These are phyloP conservation scores for Patella pellucida DNA, from an alignment of 2,888 invertebrate genomes.

Conservation along the genomic window DNA sequence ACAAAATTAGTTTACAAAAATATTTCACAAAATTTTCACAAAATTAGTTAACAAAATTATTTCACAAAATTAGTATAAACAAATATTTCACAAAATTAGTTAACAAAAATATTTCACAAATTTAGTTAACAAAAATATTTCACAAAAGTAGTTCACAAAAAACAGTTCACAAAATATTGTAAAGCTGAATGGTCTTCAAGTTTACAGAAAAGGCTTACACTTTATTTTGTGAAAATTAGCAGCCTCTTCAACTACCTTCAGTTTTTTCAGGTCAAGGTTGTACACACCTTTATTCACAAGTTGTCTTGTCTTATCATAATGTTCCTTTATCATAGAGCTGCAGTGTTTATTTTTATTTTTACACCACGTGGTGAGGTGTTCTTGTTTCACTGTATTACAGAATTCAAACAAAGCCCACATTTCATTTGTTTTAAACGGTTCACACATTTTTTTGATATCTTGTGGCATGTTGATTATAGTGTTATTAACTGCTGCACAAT, in stretches of 20 bases:
- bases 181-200: no score
- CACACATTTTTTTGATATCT: background rate
- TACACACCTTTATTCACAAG: background rate
- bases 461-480: background rate
- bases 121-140: no score
- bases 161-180: no score
- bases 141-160: no score
- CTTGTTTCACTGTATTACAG: background rate
- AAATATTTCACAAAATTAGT: no score
- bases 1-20: no score
- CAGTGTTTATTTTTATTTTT: background rate
- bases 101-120: no score
- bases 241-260: background rate
- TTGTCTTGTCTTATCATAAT: background rate
- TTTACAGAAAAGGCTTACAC: no score
- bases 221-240: background rate
- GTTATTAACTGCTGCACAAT: background rate
- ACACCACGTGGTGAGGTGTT: background rate
- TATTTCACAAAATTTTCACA: no score
- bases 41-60: no score
- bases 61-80: no score
- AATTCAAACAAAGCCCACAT: background rate
- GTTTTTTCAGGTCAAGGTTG: background rate
- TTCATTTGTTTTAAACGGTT: background rate
- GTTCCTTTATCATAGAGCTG: background rate